These are phyloP conservation scores for Hystrix cristata DNA, from an alignment of 2,113 vertebrate genomes.

Conservation along the genomic window DNA sequence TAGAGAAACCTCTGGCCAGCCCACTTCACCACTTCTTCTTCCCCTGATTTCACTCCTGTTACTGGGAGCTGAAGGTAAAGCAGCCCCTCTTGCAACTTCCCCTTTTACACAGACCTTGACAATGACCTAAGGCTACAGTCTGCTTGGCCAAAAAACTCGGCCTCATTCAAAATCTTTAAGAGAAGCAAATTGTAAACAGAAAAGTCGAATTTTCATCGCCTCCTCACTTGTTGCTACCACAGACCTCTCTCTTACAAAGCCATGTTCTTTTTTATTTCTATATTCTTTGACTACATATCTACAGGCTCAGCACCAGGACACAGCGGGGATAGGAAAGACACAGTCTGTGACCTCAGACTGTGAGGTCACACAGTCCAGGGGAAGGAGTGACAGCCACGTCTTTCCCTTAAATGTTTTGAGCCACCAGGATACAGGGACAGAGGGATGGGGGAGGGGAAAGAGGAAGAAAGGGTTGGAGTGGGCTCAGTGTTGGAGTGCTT, in stretches of 20 bases:
- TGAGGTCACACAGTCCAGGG: background rate
- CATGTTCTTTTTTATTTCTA: background rate
- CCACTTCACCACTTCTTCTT: background rate
- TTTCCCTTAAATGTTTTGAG: background rate
- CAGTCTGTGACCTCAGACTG: rapidly evolving
- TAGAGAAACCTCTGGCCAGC: background rate
- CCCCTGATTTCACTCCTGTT: background rate
- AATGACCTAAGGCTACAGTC: background rate
- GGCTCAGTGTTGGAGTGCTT: background rate
- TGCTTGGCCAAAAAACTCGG: background rate
- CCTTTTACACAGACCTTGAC: background rate
- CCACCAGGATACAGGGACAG: background rate
- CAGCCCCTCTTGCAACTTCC: background rate
- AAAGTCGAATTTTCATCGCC: too few species aligned
- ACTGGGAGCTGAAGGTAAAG: background rate
- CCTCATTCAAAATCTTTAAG: background rate
- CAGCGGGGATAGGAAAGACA: background rate
- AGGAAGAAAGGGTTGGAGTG: background rate
- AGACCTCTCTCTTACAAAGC: background rate
- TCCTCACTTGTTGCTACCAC: background rate
- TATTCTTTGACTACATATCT: background rate
- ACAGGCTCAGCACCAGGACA: background rate
- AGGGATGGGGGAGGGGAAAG: background rate
- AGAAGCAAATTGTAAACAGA: background rate
- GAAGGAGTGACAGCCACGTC: background rate